These are phyloP conservation scores for Heloderma charlesbogerti DNA, from an alignment of 2,113 vertebrate genomes.

Conservation along the genomic window DNA sequence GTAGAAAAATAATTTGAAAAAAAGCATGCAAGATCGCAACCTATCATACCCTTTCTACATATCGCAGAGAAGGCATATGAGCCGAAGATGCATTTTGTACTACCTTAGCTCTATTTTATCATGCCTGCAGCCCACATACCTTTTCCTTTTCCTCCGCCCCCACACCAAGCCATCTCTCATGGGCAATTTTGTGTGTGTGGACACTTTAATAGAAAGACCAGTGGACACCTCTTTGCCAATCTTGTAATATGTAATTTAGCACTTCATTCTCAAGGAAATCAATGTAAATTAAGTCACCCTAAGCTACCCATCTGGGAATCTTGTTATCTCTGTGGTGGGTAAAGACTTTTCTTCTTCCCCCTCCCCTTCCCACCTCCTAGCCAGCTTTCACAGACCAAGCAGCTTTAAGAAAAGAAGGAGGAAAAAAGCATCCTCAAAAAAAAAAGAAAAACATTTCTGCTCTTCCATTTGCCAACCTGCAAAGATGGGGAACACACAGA, in stretches of 20 bases:
- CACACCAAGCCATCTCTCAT: not conserved
- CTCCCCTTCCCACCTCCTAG: too few relatives aligned
- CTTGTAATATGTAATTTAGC: constrained; percentile 56
- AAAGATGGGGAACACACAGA: constrained; percentile 44
- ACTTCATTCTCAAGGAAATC: constrained; percentile 74
- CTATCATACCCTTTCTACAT: not conserved
- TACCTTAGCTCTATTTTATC: not conserved
- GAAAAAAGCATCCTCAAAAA: constrained; percentile 47
- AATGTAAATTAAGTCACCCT: constrained; percentile 72
- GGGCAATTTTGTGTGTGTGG: constrained; percentile 43
- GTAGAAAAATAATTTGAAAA: not conserved
- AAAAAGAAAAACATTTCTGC: not conserved
- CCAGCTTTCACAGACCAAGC: constrained; percentile 30
- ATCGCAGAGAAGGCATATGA: not conserved
- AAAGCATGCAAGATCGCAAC: not conserved
- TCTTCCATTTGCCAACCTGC: constrained; percentile 58
- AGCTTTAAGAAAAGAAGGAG: constrained; percentile 30
- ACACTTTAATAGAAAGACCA: constrained; percentile 29
- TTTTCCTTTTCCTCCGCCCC: constrained; percentile 26
- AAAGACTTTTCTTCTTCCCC: constrained; percentile 53
- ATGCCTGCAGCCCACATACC: too few relatives aligned
- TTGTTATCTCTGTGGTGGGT: constrained; percentile 49
- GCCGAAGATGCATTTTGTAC: constrained; percentile 23
- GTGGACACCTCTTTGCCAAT: constrained; percentile 50
- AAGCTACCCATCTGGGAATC: constrained; percentile 57